Evolutionary conservation across 2,888 invertebrate species (phyloP).

Genomic region (Euproctis similis): DNA sequence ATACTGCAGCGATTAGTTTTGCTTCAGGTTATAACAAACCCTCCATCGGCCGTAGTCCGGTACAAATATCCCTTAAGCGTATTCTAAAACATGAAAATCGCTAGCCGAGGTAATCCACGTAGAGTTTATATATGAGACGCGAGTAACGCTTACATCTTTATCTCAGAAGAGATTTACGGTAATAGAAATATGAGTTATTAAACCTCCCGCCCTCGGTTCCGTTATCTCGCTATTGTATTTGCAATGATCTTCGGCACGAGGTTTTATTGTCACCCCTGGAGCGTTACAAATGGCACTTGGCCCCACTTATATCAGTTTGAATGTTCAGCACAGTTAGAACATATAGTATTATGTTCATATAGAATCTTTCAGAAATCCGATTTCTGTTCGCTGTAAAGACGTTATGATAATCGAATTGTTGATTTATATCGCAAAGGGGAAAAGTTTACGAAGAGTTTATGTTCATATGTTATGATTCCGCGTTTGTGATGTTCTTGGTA

Average conservation of each 20-base stretch:
- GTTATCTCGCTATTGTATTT: constrained; percentile 45
- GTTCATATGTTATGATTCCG: too few relatives aligned
- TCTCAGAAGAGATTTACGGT: constrained; percentile 43
- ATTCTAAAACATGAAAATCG: too few relatives aligned
- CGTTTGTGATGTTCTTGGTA: too few relatives aligned
- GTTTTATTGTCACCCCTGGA: constrained; percentile 44
- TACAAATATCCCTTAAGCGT: too few relatives aligned
- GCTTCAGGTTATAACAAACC: too few relatives aligned
- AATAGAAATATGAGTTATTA: constrained; percentile 59
- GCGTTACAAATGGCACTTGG: constrained; percentile 28
- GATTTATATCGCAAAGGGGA: constrained; percentile 18
- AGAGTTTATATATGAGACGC: constrained; percentile 15
- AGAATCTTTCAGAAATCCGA: constrained; percentile 23
- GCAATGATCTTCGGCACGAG: constrained; percentile 47
- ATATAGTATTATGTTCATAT: constrained; percentile 15
- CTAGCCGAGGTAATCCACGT: too few relatives aligned
- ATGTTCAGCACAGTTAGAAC: constrained; percentile 10
- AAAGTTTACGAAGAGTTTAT: constrained; percentile 3
- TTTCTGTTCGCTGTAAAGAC: constrained; percentile 23
- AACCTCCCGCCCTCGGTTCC: constrained; percentile 33
- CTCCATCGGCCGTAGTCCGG: too few relatives aligned
- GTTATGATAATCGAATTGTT: constrained; percentile 30
- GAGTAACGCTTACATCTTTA: constrained; percentile 27
- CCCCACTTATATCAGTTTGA: constrained; percentile 26
- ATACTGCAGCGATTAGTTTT: too few relatives aligned